phyloP scores from a whole-genome alignment of 2,113 vertebrate genomes.

The Callocephalon fimbriatum region DNA sequence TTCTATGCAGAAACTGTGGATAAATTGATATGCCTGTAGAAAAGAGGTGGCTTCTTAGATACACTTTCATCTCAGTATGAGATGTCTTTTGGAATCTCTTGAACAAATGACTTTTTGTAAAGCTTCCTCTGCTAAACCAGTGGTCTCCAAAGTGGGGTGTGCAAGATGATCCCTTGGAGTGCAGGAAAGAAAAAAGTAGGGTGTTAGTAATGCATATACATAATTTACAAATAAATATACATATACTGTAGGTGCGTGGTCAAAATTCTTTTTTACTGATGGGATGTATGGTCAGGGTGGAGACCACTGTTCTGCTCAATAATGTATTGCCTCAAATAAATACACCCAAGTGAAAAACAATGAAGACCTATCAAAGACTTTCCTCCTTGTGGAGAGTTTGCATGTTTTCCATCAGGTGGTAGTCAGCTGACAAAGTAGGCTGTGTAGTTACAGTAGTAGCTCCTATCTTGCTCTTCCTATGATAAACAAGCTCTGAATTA shows the following conservation, averaged over 20 bases:
- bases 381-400: not conserved
- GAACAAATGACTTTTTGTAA: not conserved
- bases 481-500: not conserved
- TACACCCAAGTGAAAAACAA: not conserved
- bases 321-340: not conserved
- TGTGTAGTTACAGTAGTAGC: not conserved
- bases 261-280: not conserved
- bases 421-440: not conserved
- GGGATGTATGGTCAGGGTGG: not conserved
- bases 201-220: not conserved
- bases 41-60: not conserved
- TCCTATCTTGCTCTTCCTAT: not conserved
- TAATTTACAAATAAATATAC: not conserved
- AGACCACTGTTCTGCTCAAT: not conserved
- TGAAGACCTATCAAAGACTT: not conserved
- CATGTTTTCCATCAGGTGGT: not conserved
- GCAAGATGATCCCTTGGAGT: not conserved
- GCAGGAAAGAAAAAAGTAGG: not conserved
- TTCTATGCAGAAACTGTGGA: not conserved
- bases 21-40: not conserved
- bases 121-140: not conserved
- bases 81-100: not conserved
- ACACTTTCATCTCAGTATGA: not conserved
- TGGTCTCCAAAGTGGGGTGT: not conserved
- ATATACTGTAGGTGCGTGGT: accelerated